These are phyloP conservation scores for Phalacrocorax brasilianus DNA, from an alignment of 2,113 vertebrate species.

Conservation along the genomic window DNA sequence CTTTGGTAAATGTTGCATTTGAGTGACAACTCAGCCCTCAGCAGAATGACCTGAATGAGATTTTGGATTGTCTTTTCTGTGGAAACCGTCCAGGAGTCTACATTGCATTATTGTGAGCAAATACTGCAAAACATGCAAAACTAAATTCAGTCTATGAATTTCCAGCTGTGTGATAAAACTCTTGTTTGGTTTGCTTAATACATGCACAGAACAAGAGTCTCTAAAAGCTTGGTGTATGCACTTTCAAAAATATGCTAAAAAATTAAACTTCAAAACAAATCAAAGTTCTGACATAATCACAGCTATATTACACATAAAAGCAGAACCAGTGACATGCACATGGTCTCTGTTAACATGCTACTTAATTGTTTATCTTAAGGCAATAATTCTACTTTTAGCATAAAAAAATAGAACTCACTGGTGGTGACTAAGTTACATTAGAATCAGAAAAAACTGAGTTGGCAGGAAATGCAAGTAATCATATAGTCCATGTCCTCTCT, in stretches of 20 bases:
- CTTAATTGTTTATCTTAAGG: background rate
- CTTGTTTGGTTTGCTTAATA: background rate
- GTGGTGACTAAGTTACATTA: background rate
- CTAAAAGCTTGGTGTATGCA: background rate
- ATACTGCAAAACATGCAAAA: background rate
- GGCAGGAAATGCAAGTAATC: background rate
- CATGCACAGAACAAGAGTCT: background rate
- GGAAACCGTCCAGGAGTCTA: background rate
- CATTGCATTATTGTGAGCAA: background rate
- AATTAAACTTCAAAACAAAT: background rate
- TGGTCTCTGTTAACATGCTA: background rate
- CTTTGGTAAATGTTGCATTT: background rate
- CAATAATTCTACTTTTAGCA: background rate
- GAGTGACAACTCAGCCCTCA: background rate
- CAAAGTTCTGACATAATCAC: background rate
- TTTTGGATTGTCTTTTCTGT: background rate
- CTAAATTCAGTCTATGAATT: background rate
- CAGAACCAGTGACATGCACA: background rate
- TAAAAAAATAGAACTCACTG: background rate
- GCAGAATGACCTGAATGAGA: background rate
- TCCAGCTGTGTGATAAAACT: background rate
- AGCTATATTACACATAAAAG: background rate
- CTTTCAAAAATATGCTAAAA: background rate
- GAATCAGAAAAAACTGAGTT: background rate
- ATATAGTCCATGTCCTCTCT: background rate